phyloP scores from a whole-genome alignment of 2,113 vertebrate species.

The Zootoca vivipara region DNA sequence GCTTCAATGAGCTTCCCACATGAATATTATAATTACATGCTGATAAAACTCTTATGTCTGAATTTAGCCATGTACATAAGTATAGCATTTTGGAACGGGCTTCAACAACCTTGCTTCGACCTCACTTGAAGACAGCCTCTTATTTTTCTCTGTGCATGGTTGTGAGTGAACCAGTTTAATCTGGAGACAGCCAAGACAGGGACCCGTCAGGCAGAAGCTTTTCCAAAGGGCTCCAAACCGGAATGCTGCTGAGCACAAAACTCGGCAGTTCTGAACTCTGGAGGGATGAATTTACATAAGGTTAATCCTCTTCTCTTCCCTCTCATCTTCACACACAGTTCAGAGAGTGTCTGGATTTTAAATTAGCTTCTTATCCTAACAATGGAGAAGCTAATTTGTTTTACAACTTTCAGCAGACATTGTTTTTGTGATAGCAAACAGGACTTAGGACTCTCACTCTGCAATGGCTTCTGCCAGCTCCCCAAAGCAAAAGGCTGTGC shows the following conservation, averaged over 20 bases:
- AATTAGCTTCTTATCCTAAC: conserved; percentile 6
- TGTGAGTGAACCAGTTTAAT: neutral
- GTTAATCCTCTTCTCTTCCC: conserved; percentile 19
- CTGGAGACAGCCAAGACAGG: neutral
- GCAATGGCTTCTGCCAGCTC: neutral
- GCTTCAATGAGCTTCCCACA: neutral
- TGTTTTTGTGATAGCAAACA: conserved; percentile 33
- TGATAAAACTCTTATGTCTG: neutral
- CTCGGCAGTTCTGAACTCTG: neutral
- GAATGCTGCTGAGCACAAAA: conserved; percentile 7
- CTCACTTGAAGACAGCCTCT: neutral
- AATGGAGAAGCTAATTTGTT: conserved; percentile 14
- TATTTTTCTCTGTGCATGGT: neutral
- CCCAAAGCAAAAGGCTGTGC: neutral
- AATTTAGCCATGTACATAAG: neutral
- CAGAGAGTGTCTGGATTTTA: conserved; percentile 19
- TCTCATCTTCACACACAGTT: conserved; percentile 18
- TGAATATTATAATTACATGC: neutral
- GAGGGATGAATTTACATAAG: conserved; percentile 21
- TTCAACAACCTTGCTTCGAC: conserved; percentile 7
- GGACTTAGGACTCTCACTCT: neutral
- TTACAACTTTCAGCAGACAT: conserved; percentile 25
- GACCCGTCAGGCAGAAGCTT: neutral
- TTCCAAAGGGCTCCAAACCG: neutral
- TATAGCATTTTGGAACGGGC: neutral